Evolutionary conservation across 2,888 invertebrate species (phyloP).

Genomic region (Zaprionus bogoriensis): DNA sequence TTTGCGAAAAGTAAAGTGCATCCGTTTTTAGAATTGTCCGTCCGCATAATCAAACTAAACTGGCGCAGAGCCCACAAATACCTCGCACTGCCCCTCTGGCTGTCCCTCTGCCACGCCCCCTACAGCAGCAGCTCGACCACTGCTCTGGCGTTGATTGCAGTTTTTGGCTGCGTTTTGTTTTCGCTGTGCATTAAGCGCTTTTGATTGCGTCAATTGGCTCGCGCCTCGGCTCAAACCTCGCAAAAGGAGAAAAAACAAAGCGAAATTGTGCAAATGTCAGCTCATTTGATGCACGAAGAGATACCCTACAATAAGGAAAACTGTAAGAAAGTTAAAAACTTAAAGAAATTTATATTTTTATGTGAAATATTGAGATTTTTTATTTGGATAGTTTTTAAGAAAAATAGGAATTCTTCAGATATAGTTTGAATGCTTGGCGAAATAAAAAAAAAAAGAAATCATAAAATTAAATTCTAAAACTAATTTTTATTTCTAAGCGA

Average conservation of each 20-base stretch:
- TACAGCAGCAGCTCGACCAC: too few relatives aligned
- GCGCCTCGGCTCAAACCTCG: slow-evolving; percentile 68
- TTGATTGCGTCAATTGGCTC: slow-evolving; percentile 83
- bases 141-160: slow-evolving; percentile 59
- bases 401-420: too few relatives aligned
- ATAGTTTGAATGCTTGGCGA: too few relatives aligned
- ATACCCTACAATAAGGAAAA: neutral
- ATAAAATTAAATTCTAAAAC: too few relatives aligned
- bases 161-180: slow-evolving; percentile 44
- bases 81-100: neutral
- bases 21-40: slow-evolving; percentile 48
- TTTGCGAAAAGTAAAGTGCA: slow-evolving; percentile 73
- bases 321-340: too few relatives aligned
- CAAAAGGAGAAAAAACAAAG: slow-evolving; percentile 8
- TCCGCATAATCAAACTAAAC: slow-evolving; percentile 70
- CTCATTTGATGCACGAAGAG: neutral
- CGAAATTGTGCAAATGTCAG: neutral
- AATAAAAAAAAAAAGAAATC: too few relatives aligned
- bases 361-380: too few relatives aligned
- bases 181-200: slow-evolving; percentile 80
- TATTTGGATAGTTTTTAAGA: too few relatives aligned
- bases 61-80: slow-evolving; percentile 53
- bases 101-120: too few relatives aligned
- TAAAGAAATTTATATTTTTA: too few relatives aligned
- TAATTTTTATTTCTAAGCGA: too few relatives aligned